Conservation (phyloP, 2,113 vertebrate genomes). For the Phoenicopterus ruber region DNA sequence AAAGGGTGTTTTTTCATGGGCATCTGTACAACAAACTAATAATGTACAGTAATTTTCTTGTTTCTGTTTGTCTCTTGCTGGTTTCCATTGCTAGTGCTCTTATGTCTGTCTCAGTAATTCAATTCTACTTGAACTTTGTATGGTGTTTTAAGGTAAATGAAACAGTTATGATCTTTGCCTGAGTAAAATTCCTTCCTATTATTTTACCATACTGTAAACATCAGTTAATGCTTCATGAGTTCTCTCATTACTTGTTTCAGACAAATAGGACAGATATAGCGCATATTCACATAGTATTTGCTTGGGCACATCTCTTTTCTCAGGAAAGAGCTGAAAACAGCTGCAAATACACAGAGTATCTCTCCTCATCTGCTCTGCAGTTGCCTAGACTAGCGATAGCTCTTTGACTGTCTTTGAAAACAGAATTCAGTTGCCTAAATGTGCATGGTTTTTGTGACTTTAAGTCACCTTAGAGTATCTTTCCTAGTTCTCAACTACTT, state of each 20-base stretch:
- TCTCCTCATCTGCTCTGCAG: neutral
- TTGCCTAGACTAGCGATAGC: neutral
- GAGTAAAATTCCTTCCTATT: neutral
- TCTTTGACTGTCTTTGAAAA: neutral
- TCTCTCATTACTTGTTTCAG: neutral
- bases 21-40: neutral
- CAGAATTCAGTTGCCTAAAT: neutral
- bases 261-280: neutral
- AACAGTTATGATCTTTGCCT: neutral
- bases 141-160: neutral
- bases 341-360: neutral
- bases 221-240: neutral
- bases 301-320: neutral
- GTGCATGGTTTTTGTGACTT: neutral
- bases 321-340: neutral
- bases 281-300: neutral
- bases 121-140: neutral
- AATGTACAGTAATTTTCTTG: neutral
- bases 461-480: neutral
- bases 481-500: neutral
- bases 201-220: neutral
- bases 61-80: neutral
- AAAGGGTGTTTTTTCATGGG: neutral
- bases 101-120: neutral
- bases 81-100: neutral